Conservation (phyloP, 2,113 vertebrate genomes). For the Hylia prasina region DNA sequence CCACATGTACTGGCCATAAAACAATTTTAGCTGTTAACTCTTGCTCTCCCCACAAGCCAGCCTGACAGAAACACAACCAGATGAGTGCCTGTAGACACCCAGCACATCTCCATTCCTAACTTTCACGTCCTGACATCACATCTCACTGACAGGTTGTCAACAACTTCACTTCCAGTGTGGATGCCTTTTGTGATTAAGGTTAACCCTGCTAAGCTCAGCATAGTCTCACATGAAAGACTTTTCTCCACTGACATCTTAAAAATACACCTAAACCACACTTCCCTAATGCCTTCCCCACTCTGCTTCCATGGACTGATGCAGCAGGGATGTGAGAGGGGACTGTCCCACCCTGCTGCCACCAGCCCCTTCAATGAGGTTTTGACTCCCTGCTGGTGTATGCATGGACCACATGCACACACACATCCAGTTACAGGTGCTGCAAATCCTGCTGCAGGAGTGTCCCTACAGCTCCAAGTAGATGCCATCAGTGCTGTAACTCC, state of each 20-base stretch:
- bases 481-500: not conserved
- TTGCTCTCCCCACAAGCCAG: not conserved
- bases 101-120: not conserved
- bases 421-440: fast-evolving
- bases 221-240: not conserved
- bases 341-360: not conserved
- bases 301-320: not conserved
- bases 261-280: not conserved
- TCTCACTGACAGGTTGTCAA: not conserved
- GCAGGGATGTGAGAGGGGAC: not conserved
- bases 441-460: not conserved
- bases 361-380: not conserved
- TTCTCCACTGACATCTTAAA: not conserved
- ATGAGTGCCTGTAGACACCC: not conserved
- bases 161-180: not conserved
- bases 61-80: not conserved
- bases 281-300: not conserved
- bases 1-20: not conserved
- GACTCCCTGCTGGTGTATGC: fast-evolving
- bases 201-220: not conserved
- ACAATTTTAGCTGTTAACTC: slow-evolving; percentile 5
- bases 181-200: not conserved
- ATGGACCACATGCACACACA: not conserved
- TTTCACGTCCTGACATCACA: not conserved
- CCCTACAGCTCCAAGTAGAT: not conserved